phyloP scores from a whole-genome alignment of 2,113 vertebrate genomes.

The Cyanoliseus patagonus region DNA sequence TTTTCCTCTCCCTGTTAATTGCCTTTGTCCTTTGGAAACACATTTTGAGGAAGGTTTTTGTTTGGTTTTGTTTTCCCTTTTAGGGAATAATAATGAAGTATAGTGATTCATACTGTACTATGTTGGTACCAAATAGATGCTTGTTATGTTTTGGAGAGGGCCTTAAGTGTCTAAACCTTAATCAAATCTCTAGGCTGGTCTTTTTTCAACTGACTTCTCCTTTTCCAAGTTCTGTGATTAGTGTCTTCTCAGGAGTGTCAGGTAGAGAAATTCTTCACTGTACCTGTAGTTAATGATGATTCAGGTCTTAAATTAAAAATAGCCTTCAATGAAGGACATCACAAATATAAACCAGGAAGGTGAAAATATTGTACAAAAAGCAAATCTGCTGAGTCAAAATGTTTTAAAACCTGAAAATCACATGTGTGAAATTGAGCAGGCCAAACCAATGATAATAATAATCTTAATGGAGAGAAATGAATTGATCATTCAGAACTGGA shows the following conservation, averaged over 20 bases:
- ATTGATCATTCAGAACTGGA: neutral
- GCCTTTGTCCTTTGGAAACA: constrained; percentile 8
- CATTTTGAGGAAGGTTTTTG: neutral
- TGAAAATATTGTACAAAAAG: neutral
- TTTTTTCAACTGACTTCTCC: neutral
- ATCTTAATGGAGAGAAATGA: neutral
- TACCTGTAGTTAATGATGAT: neutral
- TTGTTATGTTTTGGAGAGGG: neutral
- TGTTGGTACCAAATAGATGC: neutral
- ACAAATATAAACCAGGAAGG: neutral
- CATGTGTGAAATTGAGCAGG: neutral
- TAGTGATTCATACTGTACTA: neutral
- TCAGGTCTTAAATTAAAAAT: neutral
- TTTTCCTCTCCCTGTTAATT: neutral
- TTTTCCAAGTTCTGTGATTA: neutral
- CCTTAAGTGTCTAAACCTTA: neutral
- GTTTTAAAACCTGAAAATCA: neutral
- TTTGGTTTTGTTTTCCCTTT: constrained; percentile 7
- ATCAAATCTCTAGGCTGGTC: neutral
- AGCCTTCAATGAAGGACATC: neutral
- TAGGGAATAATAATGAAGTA: neutral
- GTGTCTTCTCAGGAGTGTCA: neutral
- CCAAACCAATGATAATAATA: neutral
- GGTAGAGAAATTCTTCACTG: neutral
- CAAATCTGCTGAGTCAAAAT: neutral